These are phyloP conservation scores for Cryptus viduatorius DNA, from an alignment of 2,888 invertebrate genomes.

Conservation along the genomic window DNA sequence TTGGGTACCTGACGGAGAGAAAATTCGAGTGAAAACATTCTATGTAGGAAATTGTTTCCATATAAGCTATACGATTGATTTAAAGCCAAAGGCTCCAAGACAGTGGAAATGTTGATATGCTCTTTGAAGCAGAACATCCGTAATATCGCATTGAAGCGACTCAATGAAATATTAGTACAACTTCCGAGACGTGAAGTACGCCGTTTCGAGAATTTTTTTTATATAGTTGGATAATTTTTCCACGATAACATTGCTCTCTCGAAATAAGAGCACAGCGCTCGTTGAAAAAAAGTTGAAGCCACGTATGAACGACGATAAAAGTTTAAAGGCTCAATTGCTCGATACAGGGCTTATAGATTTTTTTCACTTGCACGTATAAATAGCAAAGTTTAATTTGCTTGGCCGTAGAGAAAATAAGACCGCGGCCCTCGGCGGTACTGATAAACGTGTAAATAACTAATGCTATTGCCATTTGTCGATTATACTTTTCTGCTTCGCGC, in stretches of 20 bases:
- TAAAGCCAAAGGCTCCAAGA: neutral
- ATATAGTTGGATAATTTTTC: too few relatives aligned
- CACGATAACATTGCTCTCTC: too few relatives aligned
- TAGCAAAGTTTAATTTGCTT: neutral
- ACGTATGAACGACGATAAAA: neutral
- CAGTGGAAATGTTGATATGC: neutral
- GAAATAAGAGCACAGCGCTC: too few relatives aligned
- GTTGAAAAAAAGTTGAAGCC: too few relatives aligned
- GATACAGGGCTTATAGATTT: neutral
- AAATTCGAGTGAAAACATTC: neutral
- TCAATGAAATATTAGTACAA: neutral
- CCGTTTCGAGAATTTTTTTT: too few relatives aligned
- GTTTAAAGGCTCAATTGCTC: neutral
- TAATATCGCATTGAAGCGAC: neutral
- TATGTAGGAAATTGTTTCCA: neutral
- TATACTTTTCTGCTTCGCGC: slow-evolving; percentile 10
- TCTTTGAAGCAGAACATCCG: neutral
- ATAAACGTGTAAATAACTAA: slow-evolving; percentile 49
- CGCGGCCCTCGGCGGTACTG: slow-evolving; percentile 4
- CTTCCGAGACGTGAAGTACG: neutral
- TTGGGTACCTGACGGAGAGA: slow-evolving; percentile 38
- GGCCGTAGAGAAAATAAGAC: neutral
- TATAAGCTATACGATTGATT: neutral
- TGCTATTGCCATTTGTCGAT: slow-evolving; percentile 56
- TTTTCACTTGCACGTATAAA: neutral